Evolutionary conservation across 2,797 vertebrate species (phyloP), one percentile per base, ranked within the genome.

Genomic region (Epinephelus coioides): DNA sequence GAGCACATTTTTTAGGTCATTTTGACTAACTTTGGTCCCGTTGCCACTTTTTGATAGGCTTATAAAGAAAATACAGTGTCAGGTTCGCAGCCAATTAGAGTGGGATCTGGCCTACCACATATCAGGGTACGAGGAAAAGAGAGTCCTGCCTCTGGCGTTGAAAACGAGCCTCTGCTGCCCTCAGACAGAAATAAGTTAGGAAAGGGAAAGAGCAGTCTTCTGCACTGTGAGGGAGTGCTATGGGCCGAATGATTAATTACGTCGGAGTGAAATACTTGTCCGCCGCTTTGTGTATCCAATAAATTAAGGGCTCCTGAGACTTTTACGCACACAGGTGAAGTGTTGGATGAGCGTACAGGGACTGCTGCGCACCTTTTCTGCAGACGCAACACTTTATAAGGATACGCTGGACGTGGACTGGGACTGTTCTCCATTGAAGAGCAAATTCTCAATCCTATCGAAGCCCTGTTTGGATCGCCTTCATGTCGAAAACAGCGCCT

Each of bases 171-270:
- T 86, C 83, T 83, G 56, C 92, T 84, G 82, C 89, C 89, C 81
- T 87, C 90, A 85, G 74, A 89, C 88, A 73, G 79, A 88, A 82
- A 85, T 69, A 88, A 90, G 86, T 90, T 76, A 15, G 73, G 76
- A 82, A 81, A 79, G 84, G 81, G 76, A 69, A 87, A 80, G 80
- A 87, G 79, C 83, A 19, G 82, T 73, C 76, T 83, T 75, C 84
- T 79, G 68, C 55, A 61, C 81, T 81, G 89, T 67, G 81, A 89
- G 82, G 69, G 84, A 88, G 82, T 86, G 82, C 88, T 85, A 70
- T 63, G 81, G 84, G 62, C 76, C 77, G 76, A 84, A 82, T 95
- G 94, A 96, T 95, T 95, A 94, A 96, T 96, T 92, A 87, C 90
- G 65, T 86, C 44, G 76, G 79, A 87, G 93, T 88, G 86, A 89